These are phyloP conservation scores for Charanyca ferruginea DNA, from an alignment of 2,888 invertebrate species.

Conservation along the genomic window DNA sequence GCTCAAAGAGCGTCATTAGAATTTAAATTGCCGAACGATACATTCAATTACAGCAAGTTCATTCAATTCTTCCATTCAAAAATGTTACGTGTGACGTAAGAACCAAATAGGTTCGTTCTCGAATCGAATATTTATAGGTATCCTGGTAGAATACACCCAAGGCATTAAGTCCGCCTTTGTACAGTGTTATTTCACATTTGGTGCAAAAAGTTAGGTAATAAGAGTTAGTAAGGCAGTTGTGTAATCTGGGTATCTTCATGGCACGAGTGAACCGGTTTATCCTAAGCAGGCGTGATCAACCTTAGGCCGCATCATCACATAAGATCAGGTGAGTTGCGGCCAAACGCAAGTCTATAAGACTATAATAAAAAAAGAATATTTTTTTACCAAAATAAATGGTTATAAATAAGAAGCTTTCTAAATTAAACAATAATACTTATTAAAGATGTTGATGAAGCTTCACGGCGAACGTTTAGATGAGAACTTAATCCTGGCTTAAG, in stretches of 20 bases:
- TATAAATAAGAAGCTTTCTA: background rate
- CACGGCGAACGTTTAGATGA: conserved; percentile 26
- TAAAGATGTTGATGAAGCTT: conserved; percentile 42
- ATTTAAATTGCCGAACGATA: conserved; percentile 13
- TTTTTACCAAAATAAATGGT: background rate
- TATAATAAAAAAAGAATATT: too few relatives aligned
- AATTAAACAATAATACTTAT: conserved; percentile 37
- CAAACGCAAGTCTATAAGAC: too few relatives aligned
- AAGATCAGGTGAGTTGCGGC: too few relatives aligned
- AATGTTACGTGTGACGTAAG: conserved; percentile 47
- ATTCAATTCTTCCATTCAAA: conserved; percentile 52
- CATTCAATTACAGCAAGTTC: conserved; percentile 12
- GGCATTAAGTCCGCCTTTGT: too few relatives aligned
- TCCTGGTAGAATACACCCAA: too few relatives aligned
- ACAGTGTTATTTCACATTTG: too few relatives aligned
- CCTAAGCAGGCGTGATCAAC: too few relatives aligned
- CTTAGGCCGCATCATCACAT: too few relatives aligned
- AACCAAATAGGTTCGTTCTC: background rate
- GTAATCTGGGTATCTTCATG: too few relatives aligned
- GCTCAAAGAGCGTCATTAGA: background rate
- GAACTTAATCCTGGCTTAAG: conserved; percentile 45
- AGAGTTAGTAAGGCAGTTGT: too few relatives aligned
- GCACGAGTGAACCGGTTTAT: too few relatives aligned
- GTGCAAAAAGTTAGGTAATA: too few relatives aligned
- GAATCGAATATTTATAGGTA: background rate